Evolutionary conservation across 2,113 vertebrate genomes (phyloP).

Genomic region (Gobio gobio): DNA sequence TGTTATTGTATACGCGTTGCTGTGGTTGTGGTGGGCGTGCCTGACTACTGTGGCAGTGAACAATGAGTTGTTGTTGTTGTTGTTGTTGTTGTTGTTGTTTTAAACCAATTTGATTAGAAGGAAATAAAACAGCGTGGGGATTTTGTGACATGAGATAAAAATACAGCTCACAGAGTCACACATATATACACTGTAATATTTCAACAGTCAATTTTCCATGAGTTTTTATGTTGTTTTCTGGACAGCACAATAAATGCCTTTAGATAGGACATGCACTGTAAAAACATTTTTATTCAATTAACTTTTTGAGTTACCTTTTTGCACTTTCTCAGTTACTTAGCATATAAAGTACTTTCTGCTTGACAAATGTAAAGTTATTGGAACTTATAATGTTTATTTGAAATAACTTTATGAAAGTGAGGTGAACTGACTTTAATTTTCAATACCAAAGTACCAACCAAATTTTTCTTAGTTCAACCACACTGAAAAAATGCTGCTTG

Average conservation of each 20-base stretch:
- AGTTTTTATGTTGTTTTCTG: not conserved
- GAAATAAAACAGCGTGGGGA: not conserved
- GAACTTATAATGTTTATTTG: too few species aligned
- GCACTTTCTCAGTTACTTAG: too few species aligned
- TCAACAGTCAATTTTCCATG: not conserved
- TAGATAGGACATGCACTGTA: too few species aligned
- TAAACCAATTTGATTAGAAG: not conserved
- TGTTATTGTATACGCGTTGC: not conserved
- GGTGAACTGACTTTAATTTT: too few species aligned
- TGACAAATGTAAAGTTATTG: too few species aligned
- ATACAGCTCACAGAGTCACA: not conserved
- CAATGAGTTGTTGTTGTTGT: not conserved
- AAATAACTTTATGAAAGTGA: too few species aligned
- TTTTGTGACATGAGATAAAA: not conserved
- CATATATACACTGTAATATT: not conserved
- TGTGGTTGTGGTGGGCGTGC: conserved; percentile 9
- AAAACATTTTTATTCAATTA: too few species aligned
- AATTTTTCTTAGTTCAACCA: too few species aligned
- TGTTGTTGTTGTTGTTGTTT: not conserved
- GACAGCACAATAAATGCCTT: not conserved
- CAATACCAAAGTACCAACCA: too few species aligned
- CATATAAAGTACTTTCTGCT: too few species aligned
- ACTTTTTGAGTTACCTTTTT: too few species aligned
- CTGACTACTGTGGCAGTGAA: not conserved
- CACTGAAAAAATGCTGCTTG: too few species aligned